Evolutionary conservation across 2,888 invertebrate species (phyloP).

Genomic region (Agrotis puta): DNA sequence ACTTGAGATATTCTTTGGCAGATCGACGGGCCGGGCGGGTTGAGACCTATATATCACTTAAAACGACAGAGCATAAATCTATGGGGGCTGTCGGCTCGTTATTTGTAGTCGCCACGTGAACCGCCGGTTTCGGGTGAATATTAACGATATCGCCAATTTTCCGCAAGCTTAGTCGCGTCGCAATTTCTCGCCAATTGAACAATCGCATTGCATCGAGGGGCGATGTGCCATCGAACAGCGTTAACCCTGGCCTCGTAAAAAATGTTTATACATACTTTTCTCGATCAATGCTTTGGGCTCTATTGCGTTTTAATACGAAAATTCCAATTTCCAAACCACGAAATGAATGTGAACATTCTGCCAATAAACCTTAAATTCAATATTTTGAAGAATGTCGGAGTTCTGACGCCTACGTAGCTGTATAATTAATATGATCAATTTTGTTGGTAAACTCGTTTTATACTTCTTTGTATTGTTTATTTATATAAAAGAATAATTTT

Average conservation of each 20-base stretch:
- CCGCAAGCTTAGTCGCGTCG: conserved; percentile 89
- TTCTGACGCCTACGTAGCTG: conserved; percentile 12
- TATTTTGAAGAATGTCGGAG: conserved; percentile 14
- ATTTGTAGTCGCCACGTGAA: conserved; percentile 90
- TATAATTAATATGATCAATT: conserved; percentile 15
- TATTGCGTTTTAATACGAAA: conserved; percentile 30
- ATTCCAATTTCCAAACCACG: conserved; percentile 32
- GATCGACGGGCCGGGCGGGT: conserved; percentile 74
- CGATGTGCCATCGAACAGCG: conserved; percentile 73
- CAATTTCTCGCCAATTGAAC: conserved; percentile 91
- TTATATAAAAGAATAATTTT: not conserved
- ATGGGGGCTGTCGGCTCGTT: conserved; percentile 87
- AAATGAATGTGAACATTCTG: conserved; percentile 42
- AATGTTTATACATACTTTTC: conserved; percentile 67
- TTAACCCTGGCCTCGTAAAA: conserved; percentile 73
- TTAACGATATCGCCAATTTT: conserved; percentile 91
- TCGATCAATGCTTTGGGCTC: conserved; percentile 50
- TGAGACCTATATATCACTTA: conserved; percentile 88
- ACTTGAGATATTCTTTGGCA: conserved; percentile 82
- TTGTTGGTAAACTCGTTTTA: not conserved
- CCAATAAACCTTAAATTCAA: conserved; percentile 38
- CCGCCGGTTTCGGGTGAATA: conserved; percentile 90
- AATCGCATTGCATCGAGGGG: conserved; percentile 85
- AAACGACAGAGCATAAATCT: conserved; percentile 90
- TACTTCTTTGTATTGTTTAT: not conserved